A percentile compares a stretch with the other conserved stretches of the same genome.
Conservation (phyloP, 30 jellyfish, hydroid and myxozoan genomes). For the Turritopsis dohrnii region DNA sequence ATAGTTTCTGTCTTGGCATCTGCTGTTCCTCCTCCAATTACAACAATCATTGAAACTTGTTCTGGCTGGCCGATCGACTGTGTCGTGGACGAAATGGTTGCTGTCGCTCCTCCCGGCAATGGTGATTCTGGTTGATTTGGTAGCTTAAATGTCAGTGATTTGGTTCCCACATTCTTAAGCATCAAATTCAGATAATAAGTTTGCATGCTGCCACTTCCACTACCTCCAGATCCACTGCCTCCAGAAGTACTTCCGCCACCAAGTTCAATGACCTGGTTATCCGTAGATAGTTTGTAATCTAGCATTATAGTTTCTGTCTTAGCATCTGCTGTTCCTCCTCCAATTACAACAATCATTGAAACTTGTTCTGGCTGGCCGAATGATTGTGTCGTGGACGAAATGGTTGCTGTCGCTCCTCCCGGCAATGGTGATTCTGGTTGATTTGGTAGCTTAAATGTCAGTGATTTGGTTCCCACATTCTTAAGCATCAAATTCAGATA, state of each 20-base stretch:
- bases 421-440: background rate
- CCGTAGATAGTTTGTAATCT: background rate
- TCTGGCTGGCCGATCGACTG: background rate
- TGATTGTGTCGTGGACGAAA: background rate
- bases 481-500: background rate
- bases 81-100: background rate
- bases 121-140: background rate
- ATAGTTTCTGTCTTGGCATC: background rate
- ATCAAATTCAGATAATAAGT: background rate
- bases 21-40: background rate
- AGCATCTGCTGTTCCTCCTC: background rate
- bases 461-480: constrained; percentile 10
- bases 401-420: background rate
- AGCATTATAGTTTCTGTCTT: background rate
- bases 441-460: background rate
- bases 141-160: background rate
- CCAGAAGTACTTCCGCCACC: background rate
- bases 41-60: background rate
- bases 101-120: background rate
- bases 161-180: background rate
- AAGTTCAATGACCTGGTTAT: background rate
- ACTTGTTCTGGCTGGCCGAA: background rate
- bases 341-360: background rate
- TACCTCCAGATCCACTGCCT: background rate
- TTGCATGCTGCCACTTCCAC: background rate